Percentiles rank a stretch among this genome's conserved stretches.
phyloP scores from a whole-genome alignment of 2,797 vertebrate genomes.

The Chiloscyllium punctatum region DNA sequence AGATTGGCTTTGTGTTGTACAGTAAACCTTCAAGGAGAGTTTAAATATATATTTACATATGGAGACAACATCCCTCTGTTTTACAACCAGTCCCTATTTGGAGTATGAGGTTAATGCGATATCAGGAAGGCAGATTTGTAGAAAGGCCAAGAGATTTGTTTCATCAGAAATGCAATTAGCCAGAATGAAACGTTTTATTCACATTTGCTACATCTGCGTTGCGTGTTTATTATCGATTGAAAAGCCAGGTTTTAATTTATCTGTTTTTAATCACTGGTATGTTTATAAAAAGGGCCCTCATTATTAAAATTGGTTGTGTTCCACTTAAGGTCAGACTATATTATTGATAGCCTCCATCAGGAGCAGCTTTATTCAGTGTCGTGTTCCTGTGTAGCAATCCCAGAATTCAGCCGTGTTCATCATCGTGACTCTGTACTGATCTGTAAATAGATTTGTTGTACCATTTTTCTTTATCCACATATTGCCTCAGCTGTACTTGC shows the following conservation, averaged over 20 bases:
- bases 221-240: background rate
- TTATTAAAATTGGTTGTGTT: background rate
- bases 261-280: background rate
- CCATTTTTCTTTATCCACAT: background rate
- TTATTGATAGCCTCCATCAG: background rate
- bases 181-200: background rate
- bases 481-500: background rate
- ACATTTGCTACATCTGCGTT: background rate
- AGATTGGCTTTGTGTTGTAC: background rate
- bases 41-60: background rate
- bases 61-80: background rate
- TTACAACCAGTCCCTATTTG: background rate
- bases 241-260: background rate
- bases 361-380: background rate
- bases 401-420: background rate
- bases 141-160: background rate
- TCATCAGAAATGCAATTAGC: background rate
- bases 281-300: background rate
- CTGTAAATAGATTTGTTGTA: background rate
- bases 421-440: background rate
- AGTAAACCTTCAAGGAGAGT: background rate
- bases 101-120: background rate
- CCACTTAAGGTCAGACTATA: background rate
- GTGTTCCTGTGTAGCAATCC: background rate
- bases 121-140: background rate